These are phyloP conservation scores for Aselliscus stoliczkanus DNA, from an alignment of 2,797 vertebrate genomes.

Conservation along the genomic window DNA sequence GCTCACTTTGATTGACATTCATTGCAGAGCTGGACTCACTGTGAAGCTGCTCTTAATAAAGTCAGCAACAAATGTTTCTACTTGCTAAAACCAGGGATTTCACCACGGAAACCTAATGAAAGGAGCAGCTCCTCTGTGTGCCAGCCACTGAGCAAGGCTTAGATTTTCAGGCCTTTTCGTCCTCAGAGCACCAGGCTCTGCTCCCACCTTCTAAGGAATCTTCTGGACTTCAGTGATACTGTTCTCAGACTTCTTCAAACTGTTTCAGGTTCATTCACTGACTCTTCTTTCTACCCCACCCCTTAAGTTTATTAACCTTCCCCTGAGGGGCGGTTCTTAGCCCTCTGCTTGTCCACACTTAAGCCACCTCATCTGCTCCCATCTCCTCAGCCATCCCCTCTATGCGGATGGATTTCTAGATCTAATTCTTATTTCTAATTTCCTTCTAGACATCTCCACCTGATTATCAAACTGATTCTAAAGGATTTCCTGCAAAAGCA, in stretches of 20 bases:
- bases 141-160: neutral
- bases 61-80: neutral
- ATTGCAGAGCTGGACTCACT: too few species aligned
- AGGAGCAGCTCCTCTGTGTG: neutral
- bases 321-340: neutral
- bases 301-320: neutral
- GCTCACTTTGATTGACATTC: neutral
- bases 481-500: neutral
- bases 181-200: rapidly evolving
- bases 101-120: neutral
- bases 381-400: neutral
- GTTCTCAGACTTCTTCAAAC: neutral
- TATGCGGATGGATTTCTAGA: neutral
- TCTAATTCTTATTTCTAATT: neutral
- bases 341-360: neutral
- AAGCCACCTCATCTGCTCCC: neutral
- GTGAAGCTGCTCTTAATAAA: neutral
- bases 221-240: neutral
- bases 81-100: neutral
- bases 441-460: neutral
- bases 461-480: neutral
- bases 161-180: neutral
- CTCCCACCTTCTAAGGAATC: neutral
- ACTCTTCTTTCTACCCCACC: neutral
- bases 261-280: neutral